A percentile compares a stretch with the other conserved stretches of the same genome.
Evolutionary conservation across 1,140 invertebrate species (phyloP).

Genomic region (Bombus difficillimus): DNA sequence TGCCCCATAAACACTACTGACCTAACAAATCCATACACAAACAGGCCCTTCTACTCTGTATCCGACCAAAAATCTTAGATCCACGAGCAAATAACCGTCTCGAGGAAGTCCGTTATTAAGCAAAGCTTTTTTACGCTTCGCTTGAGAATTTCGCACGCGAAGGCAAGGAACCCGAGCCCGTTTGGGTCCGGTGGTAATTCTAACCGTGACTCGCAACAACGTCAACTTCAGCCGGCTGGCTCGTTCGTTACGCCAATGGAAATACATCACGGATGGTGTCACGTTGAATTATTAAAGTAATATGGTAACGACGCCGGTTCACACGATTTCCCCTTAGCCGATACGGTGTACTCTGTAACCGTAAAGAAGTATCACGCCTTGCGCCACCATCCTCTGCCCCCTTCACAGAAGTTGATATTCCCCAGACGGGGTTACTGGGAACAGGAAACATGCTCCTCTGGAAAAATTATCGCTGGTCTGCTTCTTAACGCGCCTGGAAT

Average conservation of each 20-base stretch:
- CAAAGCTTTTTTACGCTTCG: slow-evolving; percentile 17
- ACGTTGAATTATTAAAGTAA: slow-evolving; percentile 61
- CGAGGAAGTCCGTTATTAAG: slow-evolving; percentile 9
- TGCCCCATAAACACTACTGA: neutral
- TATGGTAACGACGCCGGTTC: slow-evolving; percentile 50
- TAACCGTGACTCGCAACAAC: slow-evolving; percentile 47
- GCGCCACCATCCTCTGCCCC: too few relatives aligned
- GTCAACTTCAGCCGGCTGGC: slow-evolving; percentile 33
- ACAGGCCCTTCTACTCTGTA: too few relatives aligned
- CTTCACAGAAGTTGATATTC: slow-evolving; percentile 38
- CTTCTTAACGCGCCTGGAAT: neutral
- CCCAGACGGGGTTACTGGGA: slow-evolving; percentile 36
- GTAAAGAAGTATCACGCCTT: slow-evolving; percentile 8
- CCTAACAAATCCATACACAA: neutral
- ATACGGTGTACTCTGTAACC: slow-evolving; percentile 14
- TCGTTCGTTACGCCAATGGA: slow-evolving; percentile 53
- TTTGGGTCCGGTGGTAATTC: slow-evolving; percentile 17
- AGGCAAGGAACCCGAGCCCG: neutral
- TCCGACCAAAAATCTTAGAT: neutral
- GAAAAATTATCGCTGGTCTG: slow-evolving; percentile 51
- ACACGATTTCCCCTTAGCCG: neutral
- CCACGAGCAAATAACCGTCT: slow-evolving; percentile 9
- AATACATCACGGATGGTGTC: slow-evolving; percentile 42
- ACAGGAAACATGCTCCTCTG: slow-evolving; percentile 46
- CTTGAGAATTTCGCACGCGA: slow-evolving; percentile 45